phyloP scores from a whole-genome alignment of 1,140 invertebrate species.

The Achatina immaculata region DNA sequence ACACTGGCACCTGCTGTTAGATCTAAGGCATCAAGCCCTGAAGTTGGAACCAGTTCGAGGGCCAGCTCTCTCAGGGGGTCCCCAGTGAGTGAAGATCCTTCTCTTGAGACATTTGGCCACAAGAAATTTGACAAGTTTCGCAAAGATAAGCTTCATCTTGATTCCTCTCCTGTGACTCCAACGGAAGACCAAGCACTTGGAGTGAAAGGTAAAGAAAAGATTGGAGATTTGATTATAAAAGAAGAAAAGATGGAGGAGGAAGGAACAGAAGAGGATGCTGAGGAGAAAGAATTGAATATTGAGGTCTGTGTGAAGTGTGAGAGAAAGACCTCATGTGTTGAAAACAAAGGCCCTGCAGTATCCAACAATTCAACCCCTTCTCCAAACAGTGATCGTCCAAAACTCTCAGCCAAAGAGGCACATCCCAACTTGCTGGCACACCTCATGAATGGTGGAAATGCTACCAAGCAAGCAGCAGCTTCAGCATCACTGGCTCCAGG shows the following conservation, averaged over 20 bases:
- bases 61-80: conserved; percentile 19
- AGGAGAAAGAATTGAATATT: conserved; percentile 29
- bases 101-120: conserved; percentile 55
- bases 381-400: conserved; percentile 34
- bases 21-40: conserved; percentile 17
- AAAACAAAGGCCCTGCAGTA: neutral
- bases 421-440: conserved; percentile 66
- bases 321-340: neutral
- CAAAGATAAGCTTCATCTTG: conserved; percentile 45
- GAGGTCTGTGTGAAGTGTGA: conserved; percentile 22
- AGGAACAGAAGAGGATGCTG: conserved; percentile 5
- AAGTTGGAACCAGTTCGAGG: neutral
- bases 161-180: conserved; percentile 13
- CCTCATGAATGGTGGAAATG: conserved; percentile 43
- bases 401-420: conserved; percentile 59
- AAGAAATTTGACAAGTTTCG: conserved; percentile 68
- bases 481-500: neutral
- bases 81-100: conserved; percentile 18
- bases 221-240: conserved; percentile 41
- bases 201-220: neutral
- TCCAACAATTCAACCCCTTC: conserved; percentile 21
- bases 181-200: conserved; percentile 21
- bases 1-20: conserved; percentile 9
- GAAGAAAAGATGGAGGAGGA: conserved; percentile 40
- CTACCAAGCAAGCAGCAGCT: neutral